Evolutionary conservation across 1,140 invertebrate genomes (phyloP), one percentile per base, ranked within the genome.

Genomic region (Trichomalopsis sarcophagae): DNA sequence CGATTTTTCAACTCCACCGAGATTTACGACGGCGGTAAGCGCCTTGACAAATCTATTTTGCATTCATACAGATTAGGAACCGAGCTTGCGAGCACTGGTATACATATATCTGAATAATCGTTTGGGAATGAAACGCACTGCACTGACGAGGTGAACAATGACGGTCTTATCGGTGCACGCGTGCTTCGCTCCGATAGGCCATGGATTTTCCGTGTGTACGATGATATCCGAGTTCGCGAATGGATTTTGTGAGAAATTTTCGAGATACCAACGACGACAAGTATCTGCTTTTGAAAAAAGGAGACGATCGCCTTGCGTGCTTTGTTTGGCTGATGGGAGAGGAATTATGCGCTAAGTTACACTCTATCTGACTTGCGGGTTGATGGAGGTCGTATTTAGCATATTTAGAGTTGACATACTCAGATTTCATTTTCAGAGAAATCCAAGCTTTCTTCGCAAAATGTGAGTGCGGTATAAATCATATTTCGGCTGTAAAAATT

Each of bases 11-110:
- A 47, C 44, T 47, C 44, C 2, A 36, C 0, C 40, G 47, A 68
- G 82, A 83, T 83, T 84, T 68, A 77, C 75, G 62, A 76, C 44
- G 21, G 30, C 36, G 36, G 11, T 74, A 17, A 23, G 36, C 14
- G 79, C 17, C 47, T 77, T 82, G 84, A 86, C 84, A 86, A 75
- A 84, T 86, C 80, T 73, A 82, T 78, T 85, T 50, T 23, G 68
- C 71, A 69, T 81, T 79, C 69, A 69, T 81, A 66, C 55, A 69
- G 71, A 76, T 81, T 68, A 85, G 21, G 27, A 50, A n/a, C 11
- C 55, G 33, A n/a, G 30, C 14, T 44, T 47, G n/a, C 33, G 55
- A 33, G 77, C 77, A 1, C 50, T 2, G 23, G 33, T 36, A 36
- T 36, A 36, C 36, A 30, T 66, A 79, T 79, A 77, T 77, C 44